These are phyloP conservation scores for Neodon shergylaensis DNA, from an alignment of 2,113 vertebrate genomes.

Conservation along the genomic window DNA sequence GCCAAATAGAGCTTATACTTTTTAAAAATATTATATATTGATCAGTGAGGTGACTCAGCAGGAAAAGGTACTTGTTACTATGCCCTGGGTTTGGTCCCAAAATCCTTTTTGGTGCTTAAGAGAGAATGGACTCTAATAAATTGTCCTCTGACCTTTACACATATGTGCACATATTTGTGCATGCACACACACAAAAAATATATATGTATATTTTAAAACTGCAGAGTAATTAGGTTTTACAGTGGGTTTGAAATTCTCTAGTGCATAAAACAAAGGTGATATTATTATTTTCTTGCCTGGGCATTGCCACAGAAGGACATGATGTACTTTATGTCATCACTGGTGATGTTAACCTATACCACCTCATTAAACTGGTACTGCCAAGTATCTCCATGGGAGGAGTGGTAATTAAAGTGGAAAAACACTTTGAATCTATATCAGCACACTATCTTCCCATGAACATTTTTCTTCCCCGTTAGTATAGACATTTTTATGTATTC, in stretches of 20 bases:
- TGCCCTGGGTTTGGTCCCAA: not conserved
- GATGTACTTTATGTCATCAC: not conserved
- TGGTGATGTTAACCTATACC: not conserved
- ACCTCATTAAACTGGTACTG: not conserved
- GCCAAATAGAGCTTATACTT: not conserved
- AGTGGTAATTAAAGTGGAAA: not conserved
- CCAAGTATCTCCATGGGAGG: not conserved
- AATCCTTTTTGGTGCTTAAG: not conserved
- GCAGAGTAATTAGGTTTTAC: conserved; percentile 2
- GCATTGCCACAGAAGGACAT: not conserved
- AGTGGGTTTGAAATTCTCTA: not conserved
- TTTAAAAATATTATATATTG: not conserved
- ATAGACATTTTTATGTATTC: not conserved
- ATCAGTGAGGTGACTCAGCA: not conserved
- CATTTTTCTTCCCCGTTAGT: not conserved
- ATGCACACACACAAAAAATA: not conserved
- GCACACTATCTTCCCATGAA: not conserved
- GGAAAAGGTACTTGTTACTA: not conserved
- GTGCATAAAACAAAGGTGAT: not conserved
- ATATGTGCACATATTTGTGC: not conserved
- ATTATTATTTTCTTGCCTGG: not conserved
- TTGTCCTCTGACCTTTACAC: not conserved
- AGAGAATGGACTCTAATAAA: not conserved
- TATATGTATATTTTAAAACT: not conserved
- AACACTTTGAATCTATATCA: not conserved